phyloP scores from a whole-genome alignment of 2,797 vertebrate genomes.

The Rousettus madagascariensis region DNA sequence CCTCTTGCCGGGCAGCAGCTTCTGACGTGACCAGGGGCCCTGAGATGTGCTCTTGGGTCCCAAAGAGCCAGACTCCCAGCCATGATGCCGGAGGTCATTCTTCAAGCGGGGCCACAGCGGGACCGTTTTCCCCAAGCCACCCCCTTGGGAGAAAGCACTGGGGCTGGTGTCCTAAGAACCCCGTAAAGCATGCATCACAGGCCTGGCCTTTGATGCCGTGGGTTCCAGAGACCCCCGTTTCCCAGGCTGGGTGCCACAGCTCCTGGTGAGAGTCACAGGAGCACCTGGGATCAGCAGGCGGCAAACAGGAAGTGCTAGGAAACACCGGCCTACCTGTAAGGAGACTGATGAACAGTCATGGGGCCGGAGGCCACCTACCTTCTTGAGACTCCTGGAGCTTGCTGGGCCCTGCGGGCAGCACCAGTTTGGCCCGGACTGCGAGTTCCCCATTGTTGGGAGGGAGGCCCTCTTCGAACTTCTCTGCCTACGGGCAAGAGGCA shows the following conservation, averaged over 20 bases:
- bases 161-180: neutral
- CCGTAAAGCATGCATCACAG: rapidly evolving
- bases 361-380: conserved; percentile 48
- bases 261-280: too few relatives aligned
- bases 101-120: too few relatives aligned
- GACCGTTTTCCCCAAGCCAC: neutral
- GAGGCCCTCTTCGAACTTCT: conserved; percentile 76
- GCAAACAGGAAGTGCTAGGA: neutral
- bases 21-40: rapidly evolving
- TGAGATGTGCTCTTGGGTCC: neutral
- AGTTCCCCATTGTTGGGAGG: conserved; percentile 79
- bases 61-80: neutral
- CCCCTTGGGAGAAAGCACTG: too few relatives aligned
- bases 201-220: rapidly evolving
- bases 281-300: rapidly evolving
- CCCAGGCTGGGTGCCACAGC: neutral
- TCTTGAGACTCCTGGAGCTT: conserved; percentile 44
- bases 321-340: neutral
- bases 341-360: neutral
- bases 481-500: conserved; percentile 76
- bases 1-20: neutral
- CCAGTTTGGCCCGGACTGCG: conserved; percentile 80
- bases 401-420: conserved; percentile 62
- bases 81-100: rapidly evolving
- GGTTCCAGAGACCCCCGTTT: neutral